Base-by-base conservation (phyloP, 1,140 invertebrate species). In the Drosophila gunungcola region DNA sequence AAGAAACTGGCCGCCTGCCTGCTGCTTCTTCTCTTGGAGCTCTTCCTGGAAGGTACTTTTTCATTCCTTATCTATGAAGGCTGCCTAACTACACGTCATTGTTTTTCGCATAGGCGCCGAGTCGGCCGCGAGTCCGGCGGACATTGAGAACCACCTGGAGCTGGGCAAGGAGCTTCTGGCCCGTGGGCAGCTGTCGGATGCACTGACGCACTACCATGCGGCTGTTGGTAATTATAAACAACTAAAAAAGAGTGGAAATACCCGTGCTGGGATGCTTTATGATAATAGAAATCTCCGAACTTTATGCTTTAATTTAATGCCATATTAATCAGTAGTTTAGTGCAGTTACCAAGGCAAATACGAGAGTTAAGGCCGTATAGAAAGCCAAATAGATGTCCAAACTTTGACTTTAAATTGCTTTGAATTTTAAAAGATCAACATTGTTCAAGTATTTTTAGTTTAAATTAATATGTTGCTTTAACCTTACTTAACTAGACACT, bases 161-260 rank as follows among this genome's bases (percentile, higher is more conserved):
- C 94, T 98, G 92, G 98, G 98, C 2, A 96, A 96, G 92, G 95
- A 98, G 80, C 96, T 99, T 91, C 93, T 99, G 74, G 96, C 97
- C 6, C 95, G 95, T 78, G 98, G 98, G 46, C 97, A 99, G 92
- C 95, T 99, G 53, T 96, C 97, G 49, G 99, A 99, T 94, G 99
- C 99, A 1, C 93, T 99, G 29, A 97, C 97, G 49, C 98, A 99
- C 92, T 99, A 99, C 94, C 98, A 99, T 95, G 97, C 97, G 60
- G 99, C 99, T 79, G 97, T 99, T 89, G 98, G 98, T 98, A 93
- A 55, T 27, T 75, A 39, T 6, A 21, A 11, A 10, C 16, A 16
- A 16, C 3, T 9, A 25, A 10, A 3, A 27, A 12, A 36, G 3
- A 56, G 11, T 57, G 10, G 16, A 38, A 32, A 3, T 38, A n/a